Evolutionary conservation across 2,113 vertebrate genomes (phyloP), one percentile per base, ranked within the genome.

Genomic region (Alectura lathami): DNA sequence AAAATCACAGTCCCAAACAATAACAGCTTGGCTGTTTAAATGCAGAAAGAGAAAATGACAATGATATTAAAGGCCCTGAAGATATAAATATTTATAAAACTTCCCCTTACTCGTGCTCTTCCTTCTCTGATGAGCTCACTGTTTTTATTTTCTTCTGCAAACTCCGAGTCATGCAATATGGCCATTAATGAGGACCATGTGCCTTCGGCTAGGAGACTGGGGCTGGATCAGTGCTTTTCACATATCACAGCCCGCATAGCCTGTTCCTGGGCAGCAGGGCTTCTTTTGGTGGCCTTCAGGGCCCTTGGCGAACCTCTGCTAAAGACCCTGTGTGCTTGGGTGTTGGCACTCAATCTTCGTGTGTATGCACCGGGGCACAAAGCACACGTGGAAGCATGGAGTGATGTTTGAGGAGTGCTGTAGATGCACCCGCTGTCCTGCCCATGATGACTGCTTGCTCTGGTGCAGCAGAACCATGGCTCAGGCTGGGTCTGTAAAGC

Each of bases 11-110:
- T 13, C n/a, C 43, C 38, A 27, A 53, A 30, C 63, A 80, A 21
- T 15, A 73, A 27, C 8, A 48, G 62, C 24, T 6, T 22, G 16
- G 48, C 68, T 51, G 13, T 24, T 81, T 20, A 54, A 89, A 67
- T 15, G 73, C 60, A 90, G 80, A 74, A 83, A 74, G 85, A 68
- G 54, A 79, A 91, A 94, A 94, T 26, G 67, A 60, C 79, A 81
- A 34, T 74, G 64, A 17, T 51, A 11, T 76, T 82, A 56, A 85
- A 89, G 83, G 88, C 60, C 82, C 82, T 21, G 30, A 85, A 86
- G 91, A 93, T 57, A 86, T 43, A 94, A 96, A 93, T 96, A 86
- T 96, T 96, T 97, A 96, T 93, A 93, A 26, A 86, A 56, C 70
- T 56, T 80, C 84, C 68, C 93, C 72, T 95, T 68, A 15, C 89